Evolutionary conservation across 1,140 invertebrate species (phyloP), one percentile per base, ranked within the genome.

Genomic region (Tenebrio molitor): DNA sequence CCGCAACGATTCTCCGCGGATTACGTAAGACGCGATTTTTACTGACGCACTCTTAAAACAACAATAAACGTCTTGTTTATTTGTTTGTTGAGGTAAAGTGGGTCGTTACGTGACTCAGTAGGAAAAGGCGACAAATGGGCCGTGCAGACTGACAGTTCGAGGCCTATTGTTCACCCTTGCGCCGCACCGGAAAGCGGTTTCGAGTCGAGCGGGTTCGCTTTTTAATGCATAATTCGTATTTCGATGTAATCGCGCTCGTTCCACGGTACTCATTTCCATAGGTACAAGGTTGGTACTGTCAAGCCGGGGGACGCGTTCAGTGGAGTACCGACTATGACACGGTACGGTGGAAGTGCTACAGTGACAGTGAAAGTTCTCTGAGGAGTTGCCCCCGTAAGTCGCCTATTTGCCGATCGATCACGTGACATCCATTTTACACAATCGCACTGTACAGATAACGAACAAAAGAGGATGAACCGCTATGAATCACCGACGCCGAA

Each of bases 31-130:
- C n/a, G n/a, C n/a, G n/a, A n/a, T n/a, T n/a, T n/a, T n/a, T n/a
- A n/a, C n/a, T n/a, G n/a, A n/a, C n/a, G n/a, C n/a, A n/a, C n/a
- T n/a, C n/a, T n/a, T n/a, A n/a, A n/a, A n/a, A n/a, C 15, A 21
- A 50, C 44, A 50, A 50, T 50, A 50, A 50, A 50, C 44, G 44
- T 21, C 44, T 50, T 50, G 44, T 50, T 50, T 50, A 19, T 50
- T 12, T 23, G 19, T 50, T 50, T 50, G 44, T n/a, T 21, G 19
- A 50, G 2, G 17, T n/a, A 50, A 50, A 50, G 16, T 50, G 44
- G 44, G 44, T 50, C 44, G 44, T 17, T 50, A 21, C 44, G 44
- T 50, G 44, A 50, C 44, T 50, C 15, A 50, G n/a, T 12, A 41
- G 44, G n/a, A 50, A 50, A 50, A 19, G 19, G 17, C 12, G 16